phyloP scores from a whole-genome alignment of 1,140 invertebrate species.

The Anastrepha obliqua region DNA sequence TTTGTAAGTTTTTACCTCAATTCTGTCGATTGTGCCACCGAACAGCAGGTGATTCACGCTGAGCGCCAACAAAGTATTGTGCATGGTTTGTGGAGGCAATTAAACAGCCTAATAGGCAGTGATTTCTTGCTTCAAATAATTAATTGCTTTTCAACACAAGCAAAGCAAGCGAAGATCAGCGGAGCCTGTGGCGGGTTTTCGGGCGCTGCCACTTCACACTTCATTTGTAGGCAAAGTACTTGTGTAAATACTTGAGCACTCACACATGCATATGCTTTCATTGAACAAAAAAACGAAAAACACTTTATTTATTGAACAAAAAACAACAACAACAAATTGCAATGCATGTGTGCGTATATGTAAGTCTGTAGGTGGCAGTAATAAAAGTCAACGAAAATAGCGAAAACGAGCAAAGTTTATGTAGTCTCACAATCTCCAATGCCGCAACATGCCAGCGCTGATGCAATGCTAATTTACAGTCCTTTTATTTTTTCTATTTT shows the following conservation, averaged over 20 bases:
- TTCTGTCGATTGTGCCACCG: not conserved
- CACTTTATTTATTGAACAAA: not conserved
- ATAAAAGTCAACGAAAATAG: not conserved
- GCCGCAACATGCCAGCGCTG: not conserved
- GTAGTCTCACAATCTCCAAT: not conserved
- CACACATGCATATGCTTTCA: not conserved
- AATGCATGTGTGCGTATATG: not conserved
- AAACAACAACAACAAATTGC: not conserved
- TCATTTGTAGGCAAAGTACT: not conserved
- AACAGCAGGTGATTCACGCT: conserved; percentile 36
- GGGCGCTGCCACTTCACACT: conserved; percentile 29
- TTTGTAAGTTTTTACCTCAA: not conserved
- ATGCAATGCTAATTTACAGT: too few species aligned
- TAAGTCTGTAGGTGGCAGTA: not conserved
- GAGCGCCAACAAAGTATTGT: not conserved
- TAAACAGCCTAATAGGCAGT: conserved; percentile 30
- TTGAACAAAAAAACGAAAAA: not conserved
- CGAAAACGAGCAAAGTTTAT: not conserved
- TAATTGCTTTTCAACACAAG: conserved; percentile 46
- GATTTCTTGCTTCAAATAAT: conserved; percentile 50
- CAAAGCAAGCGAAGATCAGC: not conserved
- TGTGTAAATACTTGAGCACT: not conserved
- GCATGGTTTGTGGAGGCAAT: not conserved
- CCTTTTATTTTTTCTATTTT: not conserved
- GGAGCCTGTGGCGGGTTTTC: not conserved